A percentile compares a stretch with the other conserved stretches of the same genome.
phyloP scores from a whole-genome alignment of 1,140 invertebrate genomes.

The Dendroctonus ponderosae region DNA sequence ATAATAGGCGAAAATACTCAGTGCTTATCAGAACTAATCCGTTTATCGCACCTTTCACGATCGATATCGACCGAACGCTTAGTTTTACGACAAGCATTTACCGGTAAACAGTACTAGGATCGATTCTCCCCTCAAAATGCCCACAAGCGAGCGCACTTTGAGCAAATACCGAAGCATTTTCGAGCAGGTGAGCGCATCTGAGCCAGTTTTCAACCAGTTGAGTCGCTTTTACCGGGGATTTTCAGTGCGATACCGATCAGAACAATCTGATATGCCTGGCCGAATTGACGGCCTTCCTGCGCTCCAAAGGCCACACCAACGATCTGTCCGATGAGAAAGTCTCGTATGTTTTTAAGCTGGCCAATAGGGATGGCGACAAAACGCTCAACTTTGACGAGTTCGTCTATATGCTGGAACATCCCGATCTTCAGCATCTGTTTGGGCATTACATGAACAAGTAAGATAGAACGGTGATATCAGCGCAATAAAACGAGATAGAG shows the following conservation, averaged over 20 bases:
- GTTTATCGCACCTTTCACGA: too few species aligned
- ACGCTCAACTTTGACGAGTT: slow-evolving; percentile 77
- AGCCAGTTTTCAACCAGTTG: background rate
- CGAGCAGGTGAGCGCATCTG: background rate
- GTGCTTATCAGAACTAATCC: too few species aligned
- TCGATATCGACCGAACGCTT: too few species aligned
- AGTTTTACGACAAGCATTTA: too few species aligned
- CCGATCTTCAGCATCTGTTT: slow-evolving; percentile 61
- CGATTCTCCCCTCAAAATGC: background rate
- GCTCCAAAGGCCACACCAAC: slow-evolving; percentile 5
- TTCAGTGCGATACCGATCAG: slow-evolving; percentile 31
- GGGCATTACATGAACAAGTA: slow-evolving; percentile 49
- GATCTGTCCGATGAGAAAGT: slow-evolving; percentile 71
- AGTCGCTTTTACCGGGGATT: background rate
- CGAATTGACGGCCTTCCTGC: slow-evolving; percentile 27
- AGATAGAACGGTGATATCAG: background rate
- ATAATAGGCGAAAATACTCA: too few species aligned
- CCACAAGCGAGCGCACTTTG: slow-evolving; percentile 8
- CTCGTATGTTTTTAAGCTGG: slow-evolving; percentile 65
- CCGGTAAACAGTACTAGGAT: too few species aligned
- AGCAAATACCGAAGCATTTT: slow-evolving; percentile 23
- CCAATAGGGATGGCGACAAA: slow-evolving; percentile 71
- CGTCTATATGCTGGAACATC: slow-evolving; percentile 67
- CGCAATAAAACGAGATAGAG: too few species aligned
- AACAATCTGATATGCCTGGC: slow-evolving; percentile 23